Percentiles rank a stretch among this genome's conserved stretches.
Evolutionary conservation across 1,140 invertebrate species (phyloP).

Genomic region (Heliconius hermathena): DNA sequence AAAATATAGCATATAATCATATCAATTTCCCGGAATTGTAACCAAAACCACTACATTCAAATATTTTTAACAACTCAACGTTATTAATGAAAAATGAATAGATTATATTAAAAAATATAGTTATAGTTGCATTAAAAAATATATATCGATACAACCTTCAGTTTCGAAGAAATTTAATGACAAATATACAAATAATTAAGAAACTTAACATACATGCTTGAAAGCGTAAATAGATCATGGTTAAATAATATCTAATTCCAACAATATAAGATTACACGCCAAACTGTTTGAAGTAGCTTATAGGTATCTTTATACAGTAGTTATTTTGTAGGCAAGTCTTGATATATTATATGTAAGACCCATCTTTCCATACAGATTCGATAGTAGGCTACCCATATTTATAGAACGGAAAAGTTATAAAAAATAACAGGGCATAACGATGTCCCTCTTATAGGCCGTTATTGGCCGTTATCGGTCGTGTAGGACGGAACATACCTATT

Average conservation of each 20-base stretch:
- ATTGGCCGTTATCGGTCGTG: conserved; percentile 32
- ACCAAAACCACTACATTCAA: neutral
- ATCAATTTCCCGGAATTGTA: neutral
- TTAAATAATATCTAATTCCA: no score
- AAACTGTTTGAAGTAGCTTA: no score
- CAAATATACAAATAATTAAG: no score
- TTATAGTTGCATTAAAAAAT: no score
- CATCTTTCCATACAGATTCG: conserved; percentile 4
- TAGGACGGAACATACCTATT: conserved; percentile 41
- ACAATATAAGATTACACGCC: no score
- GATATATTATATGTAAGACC: neutral
- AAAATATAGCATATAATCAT: neutral
- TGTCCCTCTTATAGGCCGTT: conserved; percentile 32
- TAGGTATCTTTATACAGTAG: no score
- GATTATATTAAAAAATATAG: neutral
- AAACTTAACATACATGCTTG: no score
- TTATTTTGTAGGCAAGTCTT: neutral
- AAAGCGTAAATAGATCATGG: no score
- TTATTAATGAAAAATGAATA: no score
- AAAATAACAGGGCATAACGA: conserved; percentile 41
- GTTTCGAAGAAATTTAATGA: no score
- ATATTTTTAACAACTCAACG: neutral
- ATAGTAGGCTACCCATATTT: conserved; percentile 34
- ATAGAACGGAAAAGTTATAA: conserved; percentile 39
- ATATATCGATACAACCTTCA: no score